Base-by-base conservation (phyloP, 2,797 vertebrate genomes). In the Pterois miles region DNA sequence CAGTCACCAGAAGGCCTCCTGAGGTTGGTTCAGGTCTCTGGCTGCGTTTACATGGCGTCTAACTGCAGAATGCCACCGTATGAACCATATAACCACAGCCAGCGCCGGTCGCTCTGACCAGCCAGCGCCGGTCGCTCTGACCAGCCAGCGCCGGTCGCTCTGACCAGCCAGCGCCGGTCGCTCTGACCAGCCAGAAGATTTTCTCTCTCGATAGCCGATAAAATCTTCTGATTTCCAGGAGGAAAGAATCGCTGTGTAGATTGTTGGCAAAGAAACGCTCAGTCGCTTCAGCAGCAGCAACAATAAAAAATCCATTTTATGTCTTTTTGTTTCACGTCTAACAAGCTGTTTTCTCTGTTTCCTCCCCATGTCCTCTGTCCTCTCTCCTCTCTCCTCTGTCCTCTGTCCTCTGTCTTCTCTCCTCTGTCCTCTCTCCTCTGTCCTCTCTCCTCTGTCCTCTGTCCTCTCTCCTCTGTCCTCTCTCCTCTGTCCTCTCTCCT, bases 201-300 rank as follows among this genome's bases (percentile, higher is more conserved):
- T 59, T 50, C 54, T 38, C 18, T 56, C 6, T 18, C 5, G 40
- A 18, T 43, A 43, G 46, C 40, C 16, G 25, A 23, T 33, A 22
- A 79, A 59, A 73, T 52, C 77, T 84, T 80, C 71, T 40, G 69
- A 6, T 66, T 36, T 57, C 3, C 48, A 60, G 57, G n/a, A 34
- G 46, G 46, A 50, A 50, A 50, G 52, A 54, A n/a, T 11, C n/a
- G 48, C 48, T 52, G 22, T 34, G 57, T 59, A 33, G 33, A 43
- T 43, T 43, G 14, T 18, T 43, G 40, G 40, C 40, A 43, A 43
- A 43, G 14, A 48, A 48, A 48, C 8, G 46, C 46, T n/a, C 18
- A 48, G 46, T 48, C 46, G 46, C 46, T 48, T 48, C 46, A 74
- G 25, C 68, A 48, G 46, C 46, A 54, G 46, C n/a, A 1, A 46